These are phyloP conservation scores for Actinemys pallida DNA, from an alignment of 2,113 vertebrate species.

Conservation along the genomic window DNA sequence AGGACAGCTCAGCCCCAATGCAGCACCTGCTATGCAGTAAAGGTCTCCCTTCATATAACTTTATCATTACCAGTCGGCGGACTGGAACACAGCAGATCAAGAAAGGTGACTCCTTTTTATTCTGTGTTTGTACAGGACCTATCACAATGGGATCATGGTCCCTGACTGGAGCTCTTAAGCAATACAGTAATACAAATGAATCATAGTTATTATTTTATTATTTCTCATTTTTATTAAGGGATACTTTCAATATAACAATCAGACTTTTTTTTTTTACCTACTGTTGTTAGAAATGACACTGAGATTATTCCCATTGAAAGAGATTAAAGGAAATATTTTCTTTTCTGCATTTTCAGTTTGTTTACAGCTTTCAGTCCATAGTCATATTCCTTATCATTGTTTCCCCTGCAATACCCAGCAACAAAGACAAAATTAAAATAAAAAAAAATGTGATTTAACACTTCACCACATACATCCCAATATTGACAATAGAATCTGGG, in stretches of 20 bases:
- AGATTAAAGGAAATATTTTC: not conserved
- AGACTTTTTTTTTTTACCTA: not conserved
- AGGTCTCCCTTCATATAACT: not conserved
- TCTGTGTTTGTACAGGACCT: not conserved
- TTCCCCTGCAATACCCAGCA: not conserved
- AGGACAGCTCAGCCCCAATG: not conserved
- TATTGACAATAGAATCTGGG: not conserved
- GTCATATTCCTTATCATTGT: rapidly evolving
- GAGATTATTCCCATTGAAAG: rapidly evolving
- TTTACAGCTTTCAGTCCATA: not conserved
- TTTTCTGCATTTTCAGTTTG: not conserved
- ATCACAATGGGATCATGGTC: not conserved
- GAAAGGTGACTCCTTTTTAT: not conserved
- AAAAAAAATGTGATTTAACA: not conserved
- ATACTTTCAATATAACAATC: not conserved
- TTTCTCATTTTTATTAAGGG: not conserved
- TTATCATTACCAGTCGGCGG: not conserved
- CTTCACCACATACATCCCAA: not conserved
- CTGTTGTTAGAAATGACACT: not conserved
- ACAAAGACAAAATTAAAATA: not conserved
- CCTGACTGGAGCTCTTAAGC: not conserved
- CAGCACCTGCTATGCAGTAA: not conserved
- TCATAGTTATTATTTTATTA: not conserved
- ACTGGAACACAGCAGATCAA: not conserved
- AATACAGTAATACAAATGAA: not conserved